phyloP scores from a whole-genome alignment of 2,113 vertebrate genomes.

The Myiopsitta monachus region DNA sequence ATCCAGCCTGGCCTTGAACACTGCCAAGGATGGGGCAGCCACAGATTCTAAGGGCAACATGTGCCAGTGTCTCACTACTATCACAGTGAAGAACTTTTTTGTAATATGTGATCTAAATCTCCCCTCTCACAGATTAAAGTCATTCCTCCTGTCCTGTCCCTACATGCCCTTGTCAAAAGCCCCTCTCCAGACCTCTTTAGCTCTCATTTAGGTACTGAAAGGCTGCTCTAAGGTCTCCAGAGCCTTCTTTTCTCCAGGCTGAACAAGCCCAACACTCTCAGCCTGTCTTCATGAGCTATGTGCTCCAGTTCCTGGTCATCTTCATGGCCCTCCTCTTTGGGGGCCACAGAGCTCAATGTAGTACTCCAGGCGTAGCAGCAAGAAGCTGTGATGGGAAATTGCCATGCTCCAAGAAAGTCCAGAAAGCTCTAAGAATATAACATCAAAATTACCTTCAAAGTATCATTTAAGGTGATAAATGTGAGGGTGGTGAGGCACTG shows the following conservation, averaged over 20 bases:
- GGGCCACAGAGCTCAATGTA: not conserved
- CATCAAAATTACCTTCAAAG: not conserved
- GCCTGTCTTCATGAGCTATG: not conserved
- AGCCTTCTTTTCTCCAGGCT: not conserved
- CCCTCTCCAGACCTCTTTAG: not conserved
- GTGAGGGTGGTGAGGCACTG: no score
- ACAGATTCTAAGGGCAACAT: not conserved
- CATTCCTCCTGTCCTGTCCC: not conserved
- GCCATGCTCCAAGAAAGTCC: not conserved
- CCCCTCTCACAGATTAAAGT: not conserved
- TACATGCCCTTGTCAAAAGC: not conserved
- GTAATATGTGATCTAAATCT: not conserved
- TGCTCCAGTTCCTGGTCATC: not conserved
- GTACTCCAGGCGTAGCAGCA: not conserved
- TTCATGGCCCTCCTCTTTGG: not conserved
- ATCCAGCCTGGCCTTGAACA: not conserved
- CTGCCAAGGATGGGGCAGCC: not conserved
- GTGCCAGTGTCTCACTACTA: not conserved
- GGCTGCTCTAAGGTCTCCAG: not conserved
- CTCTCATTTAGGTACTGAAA: not conserved
- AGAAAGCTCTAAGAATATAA: not conserved
- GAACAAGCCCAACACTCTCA: not conserved
- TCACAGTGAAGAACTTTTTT: not conserved
- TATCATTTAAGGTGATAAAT: not conserved
- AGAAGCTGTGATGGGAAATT: not conserved